Evolutionary conservation across 2,797 vertebrate species (phyloP), one percentile per base, ranked within the genome.

Genomic region (Pantherophis vulpinus): DNA sequence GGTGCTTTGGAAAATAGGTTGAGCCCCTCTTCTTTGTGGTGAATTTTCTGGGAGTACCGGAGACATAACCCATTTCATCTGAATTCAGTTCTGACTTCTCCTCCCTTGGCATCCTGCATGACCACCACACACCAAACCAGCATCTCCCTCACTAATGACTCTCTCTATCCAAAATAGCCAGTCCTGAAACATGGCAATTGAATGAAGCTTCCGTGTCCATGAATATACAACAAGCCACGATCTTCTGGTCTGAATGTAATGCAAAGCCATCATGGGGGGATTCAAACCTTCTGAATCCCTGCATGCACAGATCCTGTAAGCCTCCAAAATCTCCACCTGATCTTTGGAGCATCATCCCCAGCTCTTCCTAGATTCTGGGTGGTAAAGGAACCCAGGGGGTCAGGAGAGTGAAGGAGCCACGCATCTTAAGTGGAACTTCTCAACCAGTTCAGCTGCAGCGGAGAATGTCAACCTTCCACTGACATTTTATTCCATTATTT

Each of bases 401-500:
- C 47, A 88, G 37, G 89, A 91, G 0, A 0, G 0, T 23, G 88
- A 20, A 0, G 27, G 70, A 4, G 70, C 88, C 91, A 86, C 56
- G 47, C 27, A 60, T 63, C 27, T 91, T 89, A 14, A 2, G 93
- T 91, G 93, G 91, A 32, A 14, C 54, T 93, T 95, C 63, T 47
- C 60, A 59, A 54, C 3, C 87, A 93, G 54, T 93, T 87, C 13
- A 1, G 91, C 90, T 42, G 4, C 2, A 89, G 93, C 56, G 59
- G 60, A 89, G 42, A 88, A 91, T 92, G 32, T 0, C 32, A 63
- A 29, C 86, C 88, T 93, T 56, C 91, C 32, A 93, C 83, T 93
- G 92, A 93, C n/a, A 16, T 94, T 95, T 95, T 96, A 83, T 87
- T 90, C 87, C 89, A 47, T 91, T 94, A 94, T 88, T 87, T 93